Percentiles rank a stretch among this genome's conserved stretches.
phyloP scores from a whole-genome alignment of 1,140 invertebrate species.

The Pomacea maculata region DNA sequence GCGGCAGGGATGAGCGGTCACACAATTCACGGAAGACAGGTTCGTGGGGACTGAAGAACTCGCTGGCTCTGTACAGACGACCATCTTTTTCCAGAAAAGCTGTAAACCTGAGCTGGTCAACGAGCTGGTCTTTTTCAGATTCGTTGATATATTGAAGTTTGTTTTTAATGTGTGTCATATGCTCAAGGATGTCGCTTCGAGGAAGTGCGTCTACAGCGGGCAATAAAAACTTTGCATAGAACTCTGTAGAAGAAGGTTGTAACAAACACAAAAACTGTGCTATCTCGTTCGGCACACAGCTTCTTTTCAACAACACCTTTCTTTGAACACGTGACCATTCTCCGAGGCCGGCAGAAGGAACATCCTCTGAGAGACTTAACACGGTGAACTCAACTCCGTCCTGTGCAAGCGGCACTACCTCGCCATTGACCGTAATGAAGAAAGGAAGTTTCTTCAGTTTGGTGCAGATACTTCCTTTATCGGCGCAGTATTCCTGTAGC shows the following conservation, averaged over 20 bases:
- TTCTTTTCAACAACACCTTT: not conserved
- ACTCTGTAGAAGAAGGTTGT: not conserved
- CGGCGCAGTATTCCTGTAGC: not conserved
- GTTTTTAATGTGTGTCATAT: slow-evolving; percentile 2
- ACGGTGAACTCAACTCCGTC: not conserved
- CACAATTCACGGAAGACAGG: slow-evolving; percentile 9
- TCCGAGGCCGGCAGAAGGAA: not conserved
- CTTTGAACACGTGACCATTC: not conserved
- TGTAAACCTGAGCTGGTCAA: not conserved
- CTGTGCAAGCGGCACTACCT: not conserved
- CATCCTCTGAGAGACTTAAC: not conserved
- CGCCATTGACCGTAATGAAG: not conserved
- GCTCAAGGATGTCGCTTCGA: not conserved
- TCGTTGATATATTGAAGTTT: not conserved
- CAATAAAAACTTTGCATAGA: not conserved
- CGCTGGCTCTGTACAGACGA: not conserved
- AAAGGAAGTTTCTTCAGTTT: slow-evolving; percentile 2
- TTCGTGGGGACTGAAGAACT: slow-evolving; percentile 10
- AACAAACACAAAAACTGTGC: not conserved
- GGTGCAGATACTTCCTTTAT: not conserved
- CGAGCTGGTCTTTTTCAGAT: not conserved
- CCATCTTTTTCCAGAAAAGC: slow-evolving; percentile 1
- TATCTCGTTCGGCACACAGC: not conserved
- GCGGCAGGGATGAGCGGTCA: not conserved
- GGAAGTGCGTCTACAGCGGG: not conserved